Conservation (phyloP, 35 echinoderm and acorn worm species). For the Acanthaster planci region DNA sequence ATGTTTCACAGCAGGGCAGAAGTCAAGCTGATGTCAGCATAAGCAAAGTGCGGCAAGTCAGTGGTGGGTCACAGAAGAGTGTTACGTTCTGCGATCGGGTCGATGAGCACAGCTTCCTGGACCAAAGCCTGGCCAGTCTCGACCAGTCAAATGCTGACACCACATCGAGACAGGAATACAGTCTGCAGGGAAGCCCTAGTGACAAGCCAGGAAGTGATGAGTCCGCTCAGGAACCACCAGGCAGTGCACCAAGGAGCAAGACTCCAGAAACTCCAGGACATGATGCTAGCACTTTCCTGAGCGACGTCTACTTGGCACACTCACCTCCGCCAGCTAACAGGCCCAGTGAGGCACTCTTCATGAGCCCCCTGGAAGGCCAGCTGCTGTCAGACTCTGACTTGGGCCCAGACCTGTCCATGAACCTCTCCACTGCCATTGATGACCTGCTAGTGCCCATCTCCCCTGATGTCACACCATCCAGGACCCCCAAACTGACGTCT, state of each 20-base stretch:
- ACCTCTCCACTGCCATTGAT: slow-evolving; percentile 44
- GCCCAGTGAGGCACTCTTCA: not conserved
- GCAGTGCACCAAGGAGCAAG: not conserved
- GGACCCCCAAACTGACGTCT: slow-evolving; percentile 58
- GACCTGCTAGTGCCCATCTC: slow-evolving; percentile 77
- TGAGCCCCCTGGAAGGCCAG: slow-evolving; percentile 21
- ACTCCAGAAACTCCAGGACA: not conserved
- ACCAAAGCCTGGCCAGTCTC: not conserved
- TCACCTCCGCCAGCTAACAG: slow-evolving; percentile 52
- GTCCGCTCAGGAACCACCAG: not conserved
- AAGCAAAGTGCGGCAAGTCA: slow-evolving; percentile 26
- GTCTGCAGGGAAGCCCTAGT: no score
- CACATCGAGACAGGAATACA: no score
- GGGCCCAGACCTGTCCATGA: slow-evolving; percentile 11
- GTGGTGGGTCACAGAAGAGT: slow-evolving; percentile 73
- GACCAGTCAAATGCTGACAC: not conserved
- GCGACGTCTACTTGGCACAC: slow-evolving; percentile 49
- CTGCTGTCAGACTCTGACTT: slow-evolving; percentile 28
- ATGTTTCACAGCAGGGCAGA: not conserved
- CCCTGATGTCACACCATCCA: slow-evolving; percentile 63
- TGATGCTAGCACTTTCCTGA: slow-evolving; percentile 9
- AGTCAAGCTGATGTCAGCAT: not conserved
- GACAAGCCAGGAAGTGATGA: not conserved
- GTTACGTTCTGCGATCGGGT: slow-evolving; percentile 72
- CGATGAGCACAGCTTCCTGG: slow-evolving; percentile 50